Evolutionary conservation across 2,888 invertebrate species (phyloP).

Genomic region (Chrysolina americana): DNA sequence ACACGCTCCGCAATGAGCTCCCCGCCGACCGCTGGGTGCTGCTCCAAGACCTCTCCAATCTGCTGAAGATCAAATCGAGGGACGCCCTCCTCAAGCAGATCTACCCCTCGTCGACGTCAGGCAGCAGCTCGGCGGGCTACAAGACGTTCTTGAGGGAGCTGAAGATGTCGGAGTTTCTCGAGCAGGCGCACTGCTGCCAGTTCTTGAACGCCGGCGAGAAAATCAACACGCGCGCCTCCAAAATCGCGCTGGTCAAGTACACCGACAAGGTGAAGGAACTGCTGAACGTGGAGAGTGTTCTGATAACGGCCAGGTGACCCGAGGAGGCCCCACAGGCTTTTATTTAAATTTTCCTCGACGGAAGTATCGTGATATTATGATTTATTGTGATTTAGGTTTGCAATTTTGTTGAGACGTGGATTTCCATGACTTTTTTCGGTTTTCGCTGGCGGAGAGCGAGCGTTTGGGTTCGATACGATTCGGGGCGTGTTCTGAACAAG

Average conservation of each 20-base stretch:
- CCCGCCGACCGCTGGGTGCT: slow-evolving; percentile 85
- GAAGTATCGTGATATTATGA: slow-evolving; percentile 49
- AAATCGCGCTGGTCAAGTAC: slow-evolving; percentile 86
- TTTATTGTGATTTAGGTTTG: slow-evolving; percentile 53
- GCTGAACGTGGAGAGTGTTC: slow-evolving; percentile 84
- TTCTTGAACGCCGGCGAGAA: slow-evolving; percentile 84
- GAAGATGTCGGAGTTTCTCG: slow-evolving; percentile 85
- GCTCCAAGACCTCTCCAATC: slow-evolving; percentile 83
- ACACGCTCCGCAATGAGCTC: slow-evolving; percentile 77
- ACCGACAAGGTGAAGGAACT: slow-evolving; percentile 87
- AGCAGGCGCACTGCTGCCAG: slow-evolving; percentile 86
- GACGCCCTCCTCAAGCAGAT: slow-evolving; percentile 85
- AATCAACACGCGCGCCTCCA: slow-evolving; percentile 84
- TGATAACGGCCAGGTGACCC: slow-evolving; percentile 75
- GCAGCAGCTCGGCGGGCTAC: slow-evolving; percentile 55
- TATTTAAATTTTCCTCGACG: slow-evolving; percentile 27
- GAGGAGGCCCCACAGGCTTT: slow-evolving; percentile 26
- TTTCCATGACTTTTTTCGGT: slow-evolving; percentile 31
- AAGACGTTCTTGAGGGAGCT: slow-evolving; percentile 76
- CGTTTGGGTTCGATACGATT: slow-evolving; percentile 4
- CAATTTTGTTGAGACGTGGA: slow-evolving; percentile 46
- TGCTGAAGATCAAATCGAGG: slow-evolving; percentile 85
- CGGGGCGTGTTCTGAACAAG: background rate
- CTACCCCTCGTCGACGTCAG: slow-evolving; percentile 73
- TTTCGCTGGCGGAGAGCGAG: slow-evolving; percentile 7